Evolutionary conservation across 2,888 invertebrate species (phyloP).

Genomic region (Heliothis peltigera): DNA sequence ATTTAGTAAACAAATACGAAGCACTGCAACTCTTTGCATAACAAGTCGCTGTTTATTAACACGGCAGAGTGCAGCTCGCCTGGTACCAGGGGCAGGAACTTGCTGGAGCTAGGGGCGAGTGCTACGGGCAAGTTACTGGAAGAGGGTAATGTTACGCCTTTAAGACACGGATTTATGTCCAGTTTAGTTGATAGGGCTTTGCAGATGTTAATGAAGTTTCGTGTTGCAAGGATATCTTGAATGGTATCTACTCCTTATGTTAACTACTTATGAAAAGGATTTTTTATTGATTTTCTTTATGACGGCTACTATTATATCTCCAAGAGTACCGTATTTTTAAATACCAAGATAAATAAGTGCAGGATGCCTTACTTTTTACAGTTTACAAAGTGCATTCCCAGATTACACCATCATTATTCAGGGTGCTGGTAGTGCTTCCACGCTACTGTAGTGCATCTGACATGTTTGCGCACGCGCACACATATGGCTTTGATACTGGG

Average conservation of each 20-base stretch:
- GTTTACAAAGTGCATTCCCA: too few relatives aligned
- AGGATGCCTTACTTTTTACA: too few relatives aligned
- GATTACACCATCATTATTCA: too few relatives aligned
- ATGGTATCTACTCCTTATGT: not conserved
- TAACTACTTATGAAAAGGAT: not conserved
- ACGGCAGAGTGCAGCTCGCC: conserved; percentile 33
- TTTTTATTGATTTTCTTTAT: not conserved
- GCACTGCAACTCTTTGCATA: conserved; percentile 49
- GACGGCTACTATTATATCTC: too few relatives aligned
- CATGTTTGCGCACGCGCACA: too few relatives aligned
- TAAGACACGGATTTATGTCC: conserved; percentile 16
- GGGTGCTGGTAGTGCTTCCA: too few relatives aligned
- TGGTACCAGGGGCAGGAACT: too few relatives aligned
- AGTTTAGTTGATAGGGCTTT: conserved; percentile 8
- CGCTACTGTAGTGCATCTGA: too few relatives aligned
- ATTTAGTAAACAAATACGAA: conserved; percentile 34
- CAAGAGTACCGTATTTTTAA: too few relatives aligned
- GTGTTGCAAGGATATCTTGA: not conserved
- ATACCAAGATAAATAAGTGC: too few relatives aligned
- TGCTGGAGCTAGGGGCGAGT: conserved; percentile 12
- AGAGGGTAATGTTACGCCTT: conserved; percentile 6
- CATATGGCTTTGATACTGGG: too few relatives aligned
- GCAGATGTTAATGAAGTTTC: conserved; percentile 9
- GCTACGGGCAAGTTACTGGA: not conserved
- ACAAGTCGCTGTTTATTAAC: conserved; percentile 47